phyloP scores from a whole-genome alignment of 2,113 vertebrate species.

The Forbesichthys agassizii region DNA sequence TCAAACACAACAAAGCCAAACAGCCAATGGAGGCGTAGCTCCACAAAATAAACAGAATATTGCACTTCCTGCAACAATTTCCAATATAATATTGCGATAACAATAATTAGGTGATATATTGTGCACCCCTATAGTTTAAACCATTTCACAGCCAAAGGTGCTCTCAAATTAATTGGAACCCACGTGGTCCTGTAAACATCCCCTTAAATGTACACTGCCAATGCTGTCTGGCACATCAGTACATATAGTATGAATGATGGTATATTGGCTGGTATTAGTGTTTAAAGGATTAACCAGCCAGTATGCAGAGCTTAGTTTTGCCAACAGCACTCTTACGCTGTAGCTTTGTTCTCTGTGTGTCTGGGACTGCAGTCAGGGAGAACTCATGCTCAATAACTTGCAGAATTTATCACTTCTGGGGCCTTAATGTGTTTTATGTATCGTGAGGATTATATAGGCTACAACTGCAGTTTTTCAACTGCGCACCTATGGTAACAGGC shows the following conservation, averaged over 20 bases:
- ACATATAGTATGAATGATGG: background rate
- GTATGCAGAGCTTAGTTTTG: conserved; percentile 52
- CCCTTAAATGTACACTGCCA: background rate
- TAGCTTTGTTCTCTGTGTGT: conserved; percentile 1
- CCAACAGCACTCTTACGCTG: conserved; percentile 23
- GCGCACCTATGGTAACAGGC: conserved; percentile 24
- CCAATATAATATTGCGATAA: too few species aligned
- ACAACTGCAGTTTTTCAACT: background rate
- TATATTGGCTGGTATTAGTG: conserved; percentile 44
- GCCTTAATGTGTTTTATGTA: conserved; percentile 18
- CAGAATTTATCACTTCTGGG: conserved; percentile 4
- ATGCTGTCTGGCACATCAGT: background rate
- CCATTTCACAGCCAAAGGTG: too few species aligned
- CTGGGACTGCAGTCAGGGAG: conserved; percentile 3
- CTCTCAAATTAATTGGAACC: too few species aligned
- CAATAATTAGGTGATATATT: too few species aligned
- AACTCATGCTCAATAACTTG: conserved; percentile 5
- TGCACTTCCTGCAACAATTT: too few species aligned
- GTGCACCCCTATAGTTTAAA: too few species aligned
- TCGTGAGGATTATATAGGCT: background rate
- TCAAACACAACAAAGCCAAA: too few species aligned
- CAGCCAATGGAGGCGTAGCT: too few species aligned
- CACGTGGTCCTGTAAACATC: too few species aligned
- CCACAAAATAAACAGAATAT: too few species aligned
- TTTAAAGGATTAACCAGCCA: conserved; percentile 62